Conservation (phyloP, 1,140 invertebrate genomes). For the Halesus radiatus region DNA sequence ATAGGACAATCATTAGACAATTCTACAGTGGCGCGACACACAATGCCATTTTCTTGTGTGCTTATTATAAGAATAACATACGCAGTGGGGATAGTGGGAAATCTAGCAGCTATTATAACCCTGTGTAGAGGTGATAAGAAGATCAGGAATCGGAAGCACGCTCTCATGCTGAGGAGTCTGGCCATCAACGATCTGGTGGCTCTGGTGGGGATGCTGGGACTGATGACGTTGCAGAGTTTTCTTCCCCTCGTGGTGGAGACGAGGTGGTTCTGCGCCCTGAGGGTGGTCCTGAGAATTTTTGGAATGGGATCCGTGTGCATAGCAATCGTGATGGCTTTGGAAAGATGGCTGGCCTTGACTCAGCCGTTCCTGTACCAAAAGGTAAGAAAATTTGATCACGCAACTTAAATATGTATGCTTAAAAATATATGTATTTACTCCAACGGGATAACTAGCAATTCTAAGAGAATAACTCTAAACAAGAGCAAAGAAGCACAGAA, state of each 20-base stretch:
- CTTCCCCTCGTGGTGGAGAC: slow-evolving; percentile 61
- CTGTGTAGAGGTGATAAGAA: slow-evolving; percentile 69
- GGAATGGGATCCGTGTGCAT: slow-evolving; percentile 89
- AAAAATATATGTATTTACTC: no score
- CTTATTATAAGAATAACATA: slow-evolving; percentile 61
- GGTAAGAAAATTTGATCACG: slow-evolving; percentile 71
- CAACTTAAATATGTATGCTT: no score
- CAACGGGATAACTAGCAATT: no score
- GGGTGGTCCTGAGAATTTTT: slow-evolving; percentile 84
- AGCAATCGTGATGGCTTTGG: slow-evolving; percentile 88
- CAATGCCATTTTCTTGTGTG: slow-evolving; percentile 40
- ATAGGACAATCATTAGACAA: slow-evolving; percentile 13
- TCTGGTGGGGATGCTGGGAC: slow-evolving; percentile 76
- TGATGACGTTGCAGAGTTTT: slow-evolving; percentile 65
- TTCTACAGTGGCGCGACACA: slow-evolving; percentile 18
- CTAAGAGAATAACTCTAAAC: no score
- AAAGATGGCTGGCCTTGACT: slow-evolving; percentile 87
- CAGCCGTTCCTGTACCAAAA: slow-evolving; percentile 91
- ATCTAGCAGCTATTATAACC: slow-evolving; percentile 63
- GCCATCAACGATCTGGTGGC: slow-evolving; percentile 86
- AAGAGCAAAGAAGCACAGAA: no score
- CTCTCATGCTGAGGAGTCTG: slow-evolving; percentile 82
- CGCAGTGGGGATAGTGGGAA: slow-evolving; percentile 65
- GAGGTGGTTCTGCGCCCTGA: slow-evolving; percentile 75
- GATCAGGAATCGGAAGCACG: slow-evolving; percentile 83